These are phyloP conservation scores for Cylindroiulus punctatus DNA, from an alignment of 2,888 invertebrate species.

Conservation along the genomic window DNA sequence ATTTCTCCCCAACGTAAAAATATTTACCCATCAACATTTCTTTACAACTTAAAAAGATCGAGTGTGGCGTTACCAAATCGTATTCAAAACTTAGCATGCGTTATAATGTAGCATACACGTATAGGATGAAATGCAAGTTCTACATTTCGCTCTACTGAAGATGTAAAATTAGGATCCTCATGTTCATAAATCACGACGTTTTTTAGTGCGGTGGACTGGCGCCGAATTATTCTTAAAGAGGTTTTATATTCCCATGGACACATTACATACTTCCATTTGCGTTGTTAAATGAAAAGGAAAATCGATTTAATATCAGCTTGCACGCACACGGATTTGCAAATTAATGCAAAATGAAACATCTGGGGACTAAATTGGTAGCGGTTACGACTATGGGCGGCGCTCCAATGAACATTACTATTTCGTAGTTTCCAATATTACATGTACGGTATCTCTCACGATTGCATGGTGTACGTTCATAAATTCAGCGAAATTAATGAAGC, in stretches of 20 bases:
- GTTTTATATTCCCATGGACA: conserved; percentile 1
- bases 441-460: no score
- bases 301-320: conserved; percentile 36
- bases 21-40: background rate
- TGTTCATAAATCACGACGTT: conserved; percentile 5
- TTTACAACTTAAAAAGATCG: background rate
- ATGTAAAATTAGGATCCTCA: background rate
- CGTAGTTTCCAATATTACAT: background rate
- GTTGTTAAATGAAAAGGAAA: conserved; percentile 38
- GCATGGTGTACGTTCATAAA: no score
- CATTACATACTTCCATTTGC: conserved; percentile 23
- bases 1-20: background rate
- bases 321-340: conserved; percentile 28
- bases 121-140: background rate
- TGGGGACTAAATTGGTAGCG: background rate
- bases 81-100: background rate
- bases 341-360: conserved; percentile 23
- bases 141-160: background rate
- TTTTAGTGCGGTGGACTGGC: background rate
- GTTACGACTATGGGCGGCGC: background rate
- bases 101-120: no score
- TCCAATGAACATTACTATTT: no score
- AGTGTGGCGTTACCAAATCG: background rate
- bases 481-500: no score
- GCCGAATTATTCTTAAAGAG: background rate